A percentile compares a stretch with the other conserved stretches of the same genome.
Evolutionary conservation across 2,888 invertebrate species (phyloP).

Genomic region (Cephus spinipes): DNA sequence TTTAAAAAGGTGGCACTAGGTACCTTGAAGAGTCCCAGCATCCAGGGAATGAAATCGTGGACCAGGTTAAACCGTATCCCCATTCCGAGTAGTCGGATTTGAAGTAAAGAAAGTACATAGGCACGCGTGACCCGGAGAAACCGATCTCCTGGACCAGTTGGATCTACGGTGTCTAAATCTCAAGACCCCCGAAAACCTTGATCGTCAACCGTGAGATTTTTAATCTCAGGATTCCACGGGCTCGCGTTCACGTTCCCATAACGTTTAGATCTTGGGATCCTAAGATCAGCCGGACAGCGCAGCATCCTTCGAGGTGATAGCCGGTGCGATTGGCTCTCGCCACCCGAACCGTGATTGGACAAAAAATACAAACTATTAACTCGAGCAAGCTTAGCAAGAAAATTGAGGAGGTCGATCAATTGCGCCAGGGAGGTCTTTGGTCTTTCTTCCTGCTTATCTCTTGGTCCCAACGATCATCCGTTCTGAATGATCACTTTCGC

Average conservation of each 20-base stretch:
- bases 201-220: constrained; percentile 19
- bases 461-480: too few species aligned
- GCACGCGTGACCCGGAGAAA: too few species aligned
- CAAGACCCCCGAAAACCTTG: background rate
- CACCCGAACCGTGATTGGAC: constrained; percentile 23
- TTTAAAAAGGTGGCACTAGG: too few species aligned
- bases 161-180: too few species aligned
- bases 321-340: constrained; percentile 10
- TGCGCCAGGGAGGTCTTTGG: background rate
- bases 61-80: too few species aligned
- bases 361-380: constrained; percentile 21
- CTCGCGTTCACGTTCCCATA: constrained; percentile 12
- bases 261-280: constrained; percentile 11
- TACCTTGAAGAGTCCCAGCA: too few species aligned
- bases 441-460: background rate
- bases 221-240: constrained; percentile 4
- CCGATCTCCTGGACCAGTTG: too few species aligned
- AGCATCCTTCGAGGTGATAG: constrained; percentile 2
- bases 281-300: background rate
- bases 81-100: too few species aligned
- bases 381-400: constrained; percentile 13
- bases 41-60: too few species aligned
- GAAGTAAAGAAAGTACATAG: too few species aligned
- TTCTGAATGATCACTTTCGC: too few species aligned
- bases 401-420: background rate